Evolutionary conservation across 2,797 vertebrate species (phyloP), one percentile per base, ranked within the genome.

Genomic region (Crax fasciolata): DNA sequence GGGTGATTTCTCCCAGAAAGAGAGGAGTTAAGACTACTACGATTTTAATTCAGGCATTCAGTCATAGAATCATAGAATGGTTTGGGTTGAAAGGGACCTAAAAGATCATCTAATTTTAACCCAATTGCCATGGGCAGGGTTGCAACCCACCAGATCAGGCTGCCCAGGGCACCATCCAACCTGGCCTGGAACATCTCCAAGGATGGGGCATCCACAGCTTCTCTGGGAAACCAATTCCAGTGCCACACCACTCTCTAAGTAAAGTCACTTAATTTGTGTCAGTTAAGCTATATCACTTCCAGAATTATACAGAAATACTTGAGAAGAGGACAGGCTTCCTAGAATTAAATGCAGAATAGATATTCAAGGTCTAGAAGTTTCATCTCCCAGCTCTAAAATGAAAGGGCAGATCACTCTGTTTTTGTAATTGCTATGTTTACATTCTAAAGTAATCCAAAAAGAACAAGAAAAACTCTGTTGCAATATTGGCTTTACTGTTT

Each of bases 401-500:
- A 61, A 85, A 78, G 3, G 30, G 28, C 54, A 85, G 12, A 76
- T 71, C n/a, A 67, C 14, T 73, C 35, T 51, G 4, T 81, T 90
- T 87, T 70, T 25, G 44, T 55, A 35, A 66, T 71, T 89, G 20
- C 19, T 73, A 6, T 88, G 41, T 85, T 91, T 93, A 2, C 51
- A 20, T 91, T 94, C 57, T 84, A 43, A 93, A 92, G 73, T 78
- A 76, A n/a, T 9, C 20, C 51, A 66, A 68, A 82, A 78, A 32
- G 17, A 59, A 61, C 52, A 43, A 87, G 62, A 67, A 90, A 19
- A 71, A 59, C 9, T 8, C 46, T n/a, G 4, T 67, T 83, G 83
- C 55, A 66, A 10, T 65, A 55, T 76, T 71, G 10, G 10, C 12
- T 85, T 87, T 74, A n/a, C 44, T 82, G 35, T 87, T 94, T 83